Conservation (phyloP, 2,888 invertebrate genomes). For the Ornithoptera priamus region DNA sequence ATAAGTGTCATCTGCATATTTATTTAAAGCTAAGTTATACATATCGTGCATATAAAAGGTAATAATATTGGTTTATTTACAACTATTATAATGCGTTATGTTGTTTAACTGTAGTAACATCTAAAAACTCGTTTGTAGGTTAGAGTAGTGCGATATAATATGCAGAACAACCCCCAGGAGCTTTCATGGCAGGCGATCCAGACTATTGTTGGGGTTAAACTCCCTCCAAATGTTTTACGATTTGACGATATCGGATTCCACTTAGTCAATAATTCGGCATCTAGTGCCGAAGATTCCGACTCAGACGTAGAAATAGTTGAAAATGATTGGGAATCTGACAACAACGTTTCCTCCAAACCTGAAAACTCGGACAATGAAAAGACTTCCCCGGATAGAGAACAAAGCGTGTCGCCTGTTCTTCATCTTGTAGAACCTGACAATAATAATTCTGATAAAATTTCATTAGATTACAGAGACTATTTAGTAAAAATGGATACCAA, state of each 20-base stretch:
- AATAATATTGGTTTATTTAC: constrained; percentile 48
- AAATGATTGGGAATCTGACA: constrained; percentile 76
- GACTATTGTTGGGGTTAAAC: constrained; percentile 79
- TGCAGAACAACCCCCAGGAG: constrained; percentile 81
- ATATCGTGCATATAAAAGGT: constrained; percentile 67
- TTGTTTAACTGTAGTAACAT: constrained; percentile 57
- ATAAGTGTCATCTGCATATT: constrained; percentile 71
- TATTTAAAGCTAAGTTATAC: constrained; percentile 48
- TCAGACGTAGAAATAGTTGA: constrained; percentile 78
- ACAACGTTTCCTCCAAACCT: constrained; percentile 70
- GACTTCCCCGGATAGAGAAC: constrained; percentile 68
- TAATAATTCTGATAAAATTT: constrained; percentile 67
- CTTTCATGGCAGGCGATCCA: constrained; percentile 81
- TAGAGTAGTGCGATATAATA: constrained; percentile 79
- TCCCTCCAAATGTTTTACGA: constrained; percentile 75
- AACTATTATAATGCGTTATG: constrained; percentile 33
- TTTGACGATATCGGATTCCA: constrained; percentile 78
- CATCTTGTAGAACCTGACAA: constrained; percentile 74
- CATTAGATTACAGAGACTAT: constrained; percentile 66
- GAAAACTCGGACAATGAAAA: constrained; percentile 76
- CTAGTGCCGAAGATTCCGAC: constrained; percentile 74
- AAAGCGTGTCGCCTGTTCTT: constrained; percentile 70
- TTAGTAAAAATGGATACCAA: constrained; percentile 68
- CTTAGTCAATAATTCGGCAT: constrained; percentile 69
- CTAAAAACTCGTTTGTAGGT: constrained; percentile 77